Percentiles rank a stretch among this genome's conserved stretches.
These are phyloP conservation scores for Rhodinocichla rosea DNA, from an alignment of 2,113 vertebrate species.

Conservation along the genomic window DNA sequence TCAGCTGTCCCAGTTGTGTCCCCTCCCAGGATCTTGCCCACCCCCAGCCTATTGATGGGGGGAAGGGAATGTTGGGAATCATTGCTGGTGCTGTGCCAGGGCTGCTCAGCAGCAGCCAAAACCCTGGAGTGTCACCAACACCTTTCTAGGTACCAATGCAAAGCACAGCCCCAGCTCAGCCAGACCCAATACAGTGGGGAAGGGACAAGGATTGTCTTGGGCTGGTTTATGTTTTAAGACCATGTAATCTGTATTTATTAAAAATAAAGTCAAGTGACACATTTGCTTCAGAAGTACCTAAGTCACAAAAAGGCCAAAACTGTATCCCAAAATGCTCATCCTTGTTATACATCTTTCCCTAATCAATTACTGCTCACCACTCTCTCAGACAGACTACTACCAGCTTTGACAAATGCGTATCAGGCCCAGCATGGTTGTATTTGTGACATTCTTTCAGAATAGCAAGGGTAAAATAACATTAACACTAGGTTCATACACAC, in stretches of 20 bases:
- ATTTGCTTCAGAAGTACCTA: not conserved
- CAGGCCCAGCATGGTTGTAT: not conserved
- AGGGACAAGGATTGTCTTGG: not conserved
- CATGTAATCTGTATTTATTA: not conserved
- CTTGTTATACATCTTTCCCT: not conserved
- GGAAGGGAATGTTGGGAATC: not conserved
- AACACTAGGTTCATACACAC: not conserved
- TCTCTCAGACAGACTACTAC: fast-evolving
- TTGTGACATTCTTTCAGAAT: not conserved
- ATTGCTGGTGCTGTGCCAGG: not conserved
- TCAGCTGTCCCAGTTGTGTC: not conserved
- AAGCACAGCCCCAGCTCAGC: not conserved
- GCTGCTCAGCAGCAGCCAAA: not conserved
- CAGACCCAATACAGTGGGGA: not conserved
- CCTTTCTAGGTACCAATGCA: not conserved
- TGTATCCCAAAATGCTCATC: not conserved
- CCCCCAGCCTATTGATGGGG: not conserved
- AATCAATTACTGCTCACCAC: not conserved
- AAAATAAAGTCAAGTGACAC: not conserved
- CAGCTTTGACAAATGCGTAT: not conserved
- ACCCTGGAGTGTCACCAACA: not conserved
- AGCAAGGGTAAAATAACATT: not conserved
- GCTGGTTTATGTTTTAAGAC: not conserved
- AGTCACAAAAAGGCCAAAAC: not conserved
- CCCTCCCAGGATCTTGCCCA: not conserved